A percentile compares a stretch with the other conserved stretches of the same genome.
These are phyloP conservation scores for Octodon degus DNA, from an alignment of 2,113 vertebrate species.

Conservation along the genomic window DNA sequence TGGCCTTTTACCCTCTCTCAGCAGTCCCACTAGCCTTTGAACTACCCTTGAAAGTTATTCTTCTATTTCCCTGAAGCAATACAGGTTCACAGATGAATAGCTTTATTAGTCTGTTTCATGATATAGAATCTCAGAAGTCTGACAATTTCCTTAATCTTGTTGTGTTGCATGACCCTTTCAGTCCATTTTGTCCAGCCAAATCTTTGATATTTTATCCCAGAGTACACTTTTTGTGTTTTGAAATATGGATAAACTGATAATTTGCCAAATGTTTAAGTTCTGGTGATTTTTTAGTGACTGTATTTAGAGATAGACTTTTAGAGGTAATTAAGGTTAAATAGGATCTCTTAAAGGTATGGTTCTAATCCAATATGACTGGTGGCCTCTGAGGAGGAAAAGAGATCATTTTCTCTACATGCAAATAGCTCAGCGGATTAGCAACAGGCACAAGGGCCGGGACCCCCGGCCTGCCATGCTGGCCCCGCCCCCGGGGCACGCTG, in stretches of 20 bases:
- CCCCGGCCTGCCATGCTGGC: too few species aligned
- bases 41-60: neutral
- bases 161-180: neutral
- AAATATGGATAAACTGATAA: neutral
- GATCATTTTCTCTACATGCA: neutral
- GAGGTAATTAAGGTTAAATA: neutral
- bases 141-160: neutral
- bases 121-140: neutral
- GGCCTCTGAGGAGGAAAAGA: neutral
- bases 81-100: neutral
- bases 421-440: too few species aligned
- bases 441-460: too few species aligned
- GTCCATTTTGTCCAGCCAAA: neutral
- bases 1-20: neutral
- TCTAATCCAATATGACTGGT: neutral
- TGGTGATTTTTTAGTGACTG: constrained; percentile 41
- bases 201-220: neutral
- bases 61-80: neutral
- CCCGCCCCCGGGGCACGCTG: too few species aligned
- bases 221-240: neutral
- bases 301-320: neutral
- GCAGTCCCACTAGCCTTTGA: neutral
- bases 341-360: neutral
- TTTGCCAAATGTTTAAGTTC: constrained; percentile 22
- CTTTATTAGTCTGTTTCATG: neutral